phyloP scores from a whole-genome alignment of 2,888 invertebrate species.

The Celastrina argiolus region DNA sequence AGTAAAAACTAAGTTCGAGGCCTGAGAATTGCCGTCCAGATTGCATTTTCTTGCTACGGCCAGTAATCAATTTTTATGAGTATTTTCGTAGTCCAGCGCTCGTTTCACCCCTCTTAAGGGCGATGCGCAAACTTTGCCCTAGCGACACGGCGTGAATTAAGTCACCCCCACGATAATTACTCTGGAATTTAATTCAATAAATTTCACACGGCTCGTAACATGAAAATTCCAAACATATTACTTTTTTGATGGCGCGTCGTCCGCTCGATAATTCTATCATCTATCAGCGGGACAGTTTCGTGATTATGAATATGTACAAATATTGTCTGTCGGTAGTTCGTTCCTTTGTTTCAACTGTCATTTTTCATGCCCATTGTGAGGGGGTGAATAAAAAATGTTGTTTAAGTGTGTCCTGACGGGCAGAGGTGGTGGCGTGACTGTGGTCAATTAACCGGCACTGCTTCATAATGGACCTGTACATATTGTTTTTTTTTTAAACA shows the following conservation, averaged over 20 bases:
- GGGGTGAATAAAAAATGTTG: slow-evolving; percentile 21
- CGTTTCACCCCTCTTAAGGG: slow-evolving; percentile 36
- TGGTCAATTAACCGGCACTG: slow-evolving; percentile 4
- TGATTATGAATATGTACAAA: neutral
- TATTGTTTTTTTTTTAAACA: slow-evolving; percentile 9
- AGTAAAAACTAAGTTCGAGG: too few relatives aligned
- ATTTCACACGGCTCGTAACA: slow-evolving; percentile 31
- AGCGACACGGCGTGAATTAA: slow-evolving; percentile 32
- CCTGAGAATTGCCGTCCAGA: too few relatives aligned
- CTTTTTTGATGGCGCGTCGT: slow-evolving; percentile 15
- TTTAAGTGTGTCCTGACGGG: neutral
- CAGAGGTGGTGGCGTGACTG: slow-evolving; percentile 14
- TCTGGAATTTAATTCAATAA: slow-evolving; percentile 35
- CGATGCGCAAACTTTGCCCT: slow-evolving; percentile 34
- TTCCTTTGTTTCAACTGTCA: slow-evolving; percentile 12
- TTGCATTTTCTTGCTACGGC: slow-evolving; percentile 71
- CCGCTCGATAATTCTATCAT: slow-evolving; percentile 1
- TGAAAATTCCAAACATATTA: slow-evolving; percentile 27
- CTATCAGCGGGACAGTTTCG: neutral
- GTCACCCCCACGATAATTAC: slow-evolving; percentile 31
- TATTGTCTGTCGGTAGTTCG: neutral
- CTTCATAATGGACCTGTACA: slow-evolving; percentile 16
- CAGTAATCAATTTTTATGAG: slow-evolving; percentile 74
- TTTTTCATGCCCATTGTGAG: slow-evolving; percentile 13
- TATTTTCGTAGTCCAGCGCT: slow-evolving; percentile 58